A percentile compares a stretch with the other conserved stretches of the same genome.
Evolutionary conservation across 2,888 invertebrate species (phyloP).

Genomic region (Ormyrus pomaceus): DNA sequence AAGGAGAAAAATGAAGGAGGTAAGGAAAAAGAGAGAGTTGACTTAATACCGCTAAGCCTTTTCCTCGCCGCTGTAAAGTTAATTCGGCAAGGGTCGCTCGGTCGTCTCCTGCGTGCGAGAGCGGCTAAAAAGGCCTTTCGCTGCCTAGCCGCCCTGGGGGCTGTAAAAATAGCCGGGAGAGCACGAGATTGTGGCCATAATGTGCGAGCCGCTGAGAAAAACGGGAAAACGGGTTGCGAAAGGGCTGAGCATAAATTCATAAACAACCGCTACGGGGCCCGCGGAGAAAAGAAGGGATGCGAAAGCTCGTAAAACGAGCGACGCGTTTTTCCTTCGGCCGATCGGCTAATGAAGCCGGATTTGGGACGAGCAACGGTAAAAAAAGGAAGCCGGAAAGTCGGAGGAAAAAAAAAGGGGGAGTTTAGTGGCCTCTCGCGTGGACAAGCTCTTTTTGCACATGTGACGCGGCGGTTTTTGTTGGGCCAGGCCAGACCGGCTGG

Average conservation of each 20-base stretch:
- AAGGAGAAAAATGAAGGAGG: conserved; percentile 35
- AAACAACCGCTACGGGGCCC: conserved; percentile 66
- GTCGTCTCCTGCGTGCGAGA: no score
- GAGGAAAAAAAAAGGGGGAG: conserved; percentile 12
- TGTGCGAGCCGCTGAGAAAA: conserved; percentile 54
- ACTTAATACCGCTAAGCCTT: conserved; percentile 72
- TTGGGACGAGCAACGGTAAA: conserved; percentile 47
- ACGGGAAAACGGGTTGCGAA: conserved; percentile 60
- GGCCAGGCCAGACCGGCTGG: no score
- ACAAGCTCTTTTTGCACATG: no score
- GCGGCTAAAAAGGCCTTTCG: not conserved
- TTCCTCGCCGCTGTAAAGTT: conserved; percentile 68
- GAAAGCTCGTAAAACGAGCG: conserved; percentile 50
- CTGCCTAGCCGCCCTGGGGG: not conserved
- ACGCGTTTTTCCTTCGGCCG: conserved; percentile 39
- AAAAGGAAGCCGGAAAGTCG: not conserved
- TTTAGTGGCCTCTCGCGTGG: not conserved
- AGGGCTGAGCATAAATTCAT: conserved; percentile 69
- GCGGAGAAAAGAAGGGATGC: conserved; percentile 27
- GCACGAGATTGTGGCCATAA: conserved; percentile 44
- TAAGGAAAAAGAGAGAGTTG: conserved; percentile 64
- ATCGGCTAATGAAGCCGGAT: conserved; percentile 24
- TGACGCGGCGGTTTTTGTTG: no score
- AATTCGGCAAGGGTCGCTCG: conserved; percentile 61
- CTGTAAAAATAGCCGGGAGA: conserved; percentile 26